Evolutionary conservation across 2,888 invertebrate genomes (phyloP).

Genomic region (Latrodectus hesperus): DNA sequence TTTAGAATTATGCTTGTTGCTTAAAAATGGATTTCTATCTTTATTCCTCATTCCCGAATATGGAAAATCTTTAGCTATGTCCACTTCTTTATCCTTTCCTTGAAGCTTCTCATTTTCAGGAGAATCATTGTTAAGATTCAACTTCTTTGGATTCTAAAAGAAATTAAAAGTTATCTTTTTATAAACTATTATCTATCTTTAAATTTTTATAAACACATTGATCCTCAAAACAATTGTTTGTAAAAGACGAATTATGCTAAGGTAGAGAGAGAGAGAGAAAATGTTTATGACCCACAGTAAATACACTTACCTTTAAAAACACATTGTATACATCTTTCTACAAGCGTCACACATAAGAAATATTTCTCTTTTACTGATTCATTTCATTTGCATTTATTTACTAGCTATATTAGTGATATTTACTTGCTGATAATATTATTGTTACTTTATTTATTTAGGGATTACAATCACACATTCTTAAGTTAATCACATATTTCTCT

Average conservation of each 20-base stretch:
- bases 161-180: not conserved
- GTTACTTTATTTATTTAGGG: no score
- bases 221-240: not conserved
- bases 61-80: not conserved
- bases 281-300: not conserved
- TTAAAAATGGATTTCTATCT: not conserved
- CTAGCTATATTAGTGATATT: no score
- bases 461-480: no score
- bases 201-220: not conserved
- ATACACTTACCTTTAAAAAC: no score
- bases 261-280: not conserved
- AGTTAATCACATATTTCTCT: no score
- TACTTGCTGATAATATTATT: no score
- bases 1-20: not conserved
- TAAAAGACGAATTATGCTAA: not conserved
- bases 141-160: constrained; percentile 12
- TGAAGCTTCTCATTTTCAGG: not conserved
- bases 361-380: no score
- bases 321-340: no score
- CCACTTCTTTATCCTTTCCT: not conserved
- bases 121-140: not conserved
- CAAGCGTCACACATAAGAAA: no score
- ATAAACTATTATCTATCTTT: not conserved
- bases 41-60: not conserved
- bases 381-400: no score